Evolutionary conservation across 2,888 invertebrate species (phyloP), one percentile per base, ranked within the genome.

Genomic region (Diploptera punctata): DNA sequence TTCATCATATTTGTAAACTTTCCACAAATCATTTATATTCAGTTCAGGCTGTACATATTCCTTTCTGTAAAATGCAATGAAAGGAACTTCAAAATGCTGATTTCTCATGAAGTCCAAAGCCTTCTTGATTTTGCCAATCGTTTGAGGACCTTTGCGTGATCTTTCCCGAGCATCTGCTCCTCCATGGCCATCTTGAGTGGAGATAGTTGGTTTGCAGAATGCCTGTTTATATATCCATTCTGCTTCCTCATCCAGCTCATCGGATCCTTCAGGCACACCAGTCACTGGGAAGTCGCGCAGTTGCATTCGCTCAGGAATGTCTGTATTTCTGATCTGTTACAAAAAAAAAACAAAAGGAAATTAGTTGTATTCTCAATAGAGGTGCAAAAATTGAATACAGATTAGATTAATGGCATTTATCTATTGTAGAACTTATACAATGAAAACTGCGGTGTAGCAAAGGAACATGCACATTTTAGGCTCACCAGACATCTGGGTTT

Each of bases 141-240:
- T 90, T 85, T 82, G 90, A 76, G 83, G 91, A 76, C 86, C 93
- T 83, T 91, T 91, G 4, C 87, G 86, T 70, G 86, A 84, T 76
- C 87, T 82, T 68, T 87, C 87, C 73, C 87, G 85, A 0, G 85
- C 84, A 77, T 86, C 86, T 2, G 44, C 33, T 38, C 38, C 38
- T 24, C 60, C 57, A 65, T 70, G 54, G 13, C 65, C 68, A 71
- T 69, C 68, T 61, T 95, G 94, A 74, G 90, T 89, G 0, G 97
- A 95, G 1, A 97, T 90, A 0, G 93, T 88, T 0, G 92, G 89
- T 77, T 93, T 93, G 77, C 91, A 89, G 84, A 99, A 99, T 0
- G 96, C 98, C 81, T 94, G 93, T 77, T 94, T 93, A 82, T 95
- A 97, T 76, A 99, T 98, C 99, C 99, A 99, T 78, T 97, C 94